Percentiles rank a stretch among this genome's conserved stretches.
phyloP scores from a whole-genome alignment of 2,113 vertebrate genomes.

The Hypomesus transpacificus region DNA sequence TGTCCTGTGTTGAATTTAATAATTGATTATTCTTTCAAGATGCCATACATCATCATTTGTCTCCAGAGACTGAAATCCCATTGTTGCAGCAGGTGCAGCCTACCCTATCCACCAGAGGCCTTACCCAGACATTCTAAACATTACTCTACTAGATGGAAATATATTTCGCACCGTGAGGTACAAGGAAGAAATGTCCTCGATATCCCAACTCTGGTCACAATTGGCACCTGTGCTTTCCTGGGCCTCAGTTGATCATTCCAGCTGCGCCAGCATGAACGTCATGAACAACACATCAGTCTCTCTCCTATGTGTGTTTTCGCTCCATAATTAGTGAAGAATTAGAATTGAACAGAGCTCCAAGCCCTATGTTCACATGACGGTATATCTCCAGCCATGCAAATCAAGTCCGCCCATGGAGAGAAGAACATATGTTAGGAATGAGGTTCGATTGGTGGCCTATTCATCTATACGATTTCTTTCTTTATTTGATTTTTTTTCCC shows the following conservation, averaged over 20 bases:
- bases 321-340: slow-evolving; percentile 25
- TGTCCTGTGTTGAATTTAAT: slow-evolving; percentile 30
- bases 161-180: not conserved
- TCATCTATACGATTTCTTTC: not conserved
- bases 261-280: slow-evolving; percentile 17
- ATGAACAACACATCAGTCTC: slow-evolving; percentile 51
- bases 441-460: too few species aligned
- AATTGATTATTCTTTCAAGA: slow-evolving; percentile 25
- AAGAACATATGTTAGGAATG: not conserved
- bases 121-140: not conserved
- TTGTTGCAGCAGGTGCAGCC: slow-evolving; percentile 36
- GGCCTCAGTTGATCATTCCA: slow-evolving; percentile 1
- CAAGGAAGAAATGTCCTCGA: not conserved
- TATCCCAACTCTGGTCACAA: not conserved
- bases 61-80: slow-evolving; percentile 17
- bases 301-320: slow-evolving; percentile 18
- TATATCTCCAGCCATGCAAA: slow-evolving; percentile 12
- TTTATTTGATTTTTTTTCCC: not conserved
- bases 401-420: not conserved
- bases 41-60: slow-evolving; percentile 17
- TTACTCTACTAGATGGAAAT: slow-evolving; percentile 35
- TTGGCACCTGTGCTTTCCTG: slow-evolving; percentile 24
- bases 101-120: not conserved
- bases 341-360: not conserved
- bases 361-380: not conserved